Percentiles rank a stretch among this genome's conserved stretches.
Evolutionary conservation across 2,888 invertebrate genomes (phyloP).

Genomic region (Plebejus anna): DNA sequence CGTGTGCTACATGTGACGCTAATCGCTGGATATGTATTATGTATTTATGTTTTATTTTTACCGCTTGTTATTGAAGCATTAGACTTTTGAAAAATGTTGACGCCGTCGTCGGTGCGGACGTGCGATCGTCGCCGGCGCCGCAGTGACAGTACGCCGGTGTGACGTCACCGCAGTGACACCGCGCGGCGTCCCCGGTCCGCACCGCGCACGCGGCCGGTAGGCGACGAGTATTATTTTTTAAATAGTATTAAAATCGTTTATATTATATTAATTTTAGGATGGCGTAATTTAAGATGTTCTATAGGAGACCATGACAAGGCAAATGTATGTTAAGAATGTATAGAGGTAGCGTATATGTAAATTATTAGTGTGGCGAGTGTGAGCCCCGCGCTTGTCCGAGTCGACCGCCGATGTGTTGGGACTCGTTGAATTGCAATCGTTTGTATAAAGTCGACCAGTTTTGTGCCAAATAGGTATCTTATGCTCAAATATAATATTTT

Average conservation of each 20-base stretch:
- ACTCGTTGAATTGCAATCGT: conserved; percentile 9
- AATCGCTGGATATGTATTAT: neutral
- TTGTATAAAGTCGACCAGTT: conserved; percentile 28
- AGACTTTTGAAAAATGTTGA: neutral
- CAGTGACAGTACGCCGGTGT: neutral
- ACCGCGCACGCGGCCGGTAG: conserved; percentile 42
- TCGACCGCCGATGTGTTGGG: neutral
- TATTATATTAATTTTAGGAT: conserved; percentile 68
- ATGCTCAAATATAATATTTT: conserved; percentile 35
- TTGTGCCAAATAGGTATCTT: conserved; percentile 37
- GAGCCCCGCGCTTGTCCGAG: conserved; percentile 43
- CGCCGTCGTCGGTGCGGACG: neutral
- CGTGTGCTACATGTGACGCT: neutral
- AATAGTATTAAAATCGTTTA: conserved; percentile 56
- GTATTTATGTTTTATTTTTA: conserved; percentile 1
- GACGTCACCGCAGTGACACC: neutral
- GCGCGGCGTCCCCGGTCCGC: neutral
- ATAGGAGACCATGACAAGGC: conserved; percentile 74
- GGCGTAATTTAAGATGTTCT: conserved; percentile 76
- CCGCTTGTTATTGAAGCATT: conserved; percentile 1
- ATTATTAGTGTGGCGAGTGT: conserved; percentile 59
- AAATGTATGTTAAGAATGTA: conserved; percentile 58
- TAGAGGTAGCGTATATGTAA: conserved; percentile 58
- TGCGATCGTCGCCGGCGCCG: neutral
- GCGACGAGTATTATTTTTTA: conserved; percentile 65